Base-by-base conservation (phyloP, 2,797 vertebrate genomes). In the Leptatherina wallacei region DNA sequence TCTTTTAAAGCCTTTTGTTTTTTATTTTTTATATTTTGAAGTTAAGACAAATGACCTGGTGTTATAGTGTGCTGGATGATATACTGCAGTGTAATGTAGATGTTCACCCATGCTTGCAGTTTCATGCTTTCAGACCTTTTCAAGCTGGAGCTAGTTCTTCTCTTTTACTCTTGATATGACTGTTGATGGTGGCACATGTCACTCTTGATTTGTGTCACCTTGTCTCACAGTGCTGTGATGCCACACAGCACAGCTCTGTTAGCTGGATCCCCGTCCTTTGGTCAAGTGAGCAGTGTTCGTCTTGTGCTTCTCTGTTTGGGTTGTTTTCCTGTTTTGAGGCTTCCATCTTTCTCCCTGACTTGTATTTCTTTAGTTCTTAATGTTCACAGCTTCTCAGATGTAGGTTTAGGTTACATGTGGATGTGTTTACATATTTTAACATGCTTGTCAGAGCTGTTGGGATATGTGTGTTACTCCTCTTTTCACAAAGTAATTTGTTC, bases 401-500 rank as follows among this genome's bases (percentile, higher is more conserved):
- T 52, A 11, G 49, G 13, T 52, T 52, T 12, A 24, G 22, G 49
- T 22, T 13, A 3, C 10, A 24, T 27, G 4, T n/a, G 3, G 10
- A 27, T 52, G n/a, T 52, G 18, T 47, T n/a, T 8, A 20, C 44
- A 8, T 8, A 47, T 52, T 52, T 52, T 11, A 12, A 52, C 12
- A 52, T 22, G n/a, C 4, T 22, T 3, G 49, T 24, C 9, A 24
- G n/a, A 27, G 40, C 36, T 38, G 38, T 16, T 14, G 38, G 14
- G 13, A 40, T 6, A 40, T 40, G 38, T 16, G 4, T 40, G 14
- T 40, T 38, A 11, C 36, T 38, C 12, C 33, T 42, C 22, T 35
- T 8, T 38, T 36, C 51, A 65, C 11, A 65, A 55, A 65, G 22
- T 66, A 56, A 66, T 27, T 52, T 29, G 40, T 66, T 56, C 14